Base-by-base conservation (phyloP, 2,888 invertebrate species). In the Ophion ventricosus region DNA sequence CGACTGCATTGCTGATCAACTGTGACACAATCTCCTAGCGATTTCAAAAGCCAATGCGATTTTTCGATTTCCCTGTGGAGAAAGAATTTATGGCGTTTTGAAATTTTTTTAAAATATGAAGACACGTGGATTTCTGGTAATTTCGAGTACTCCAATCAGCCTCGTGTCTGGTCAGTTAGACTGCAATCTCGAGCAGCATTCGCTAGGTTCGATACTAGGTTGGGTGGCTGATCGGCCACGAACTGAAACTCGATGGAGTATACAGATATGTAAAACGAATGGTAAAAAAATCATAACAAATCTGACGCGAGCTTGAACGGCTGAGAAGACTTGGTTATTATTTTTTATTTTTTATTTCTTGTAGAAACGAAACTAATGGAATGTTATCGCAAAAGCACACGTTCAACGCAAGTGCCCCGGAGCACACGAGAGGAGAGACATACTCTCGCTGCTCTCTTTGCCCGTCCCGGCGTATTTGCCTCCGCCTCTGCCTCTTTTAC, bases 401-500 rank as follows among this genome's bases (percentile, higher is more conserved):
- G 79, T 75, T 73, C 72, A 69, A 54, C 59, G 72, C 63, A 78
- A 76, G 72, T 77, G 61, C 82, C 73, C 57, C 49, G 64, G 61
- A 59, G 78, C 80, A 67, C 78, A 81, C 35, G 63, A 61, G 66
- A 75, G 43, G 81, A 61, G 61, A 61, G 43, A 80, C 66, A 72
- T 80, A 66, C 66, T n/a, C 63, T 54, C 54, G 54, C 69, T 64
- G 29, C 66, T 66, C 57, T 61, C 72, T 57, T 66, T 72, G 57
- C 67, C 14, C 29, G 64, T 78, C 35, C 20, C 67, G 63, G 59
- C 59, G 75, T 84, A 85, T 86, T 87, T 80, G 78, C 64, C 40
- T 80, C 26, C 77, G 26, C 75, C 56, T 74, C 70, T 76, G 63
- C 69, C 77, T 86, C 86, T 88, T 86, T 76, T 80, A 84, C 83